Evolutionary conservation across 2,113 vertebrate genomes (phyloP), one percentile per base, ranked within the genome.

Genomic region (Notarius quadriscutis): DNA sequence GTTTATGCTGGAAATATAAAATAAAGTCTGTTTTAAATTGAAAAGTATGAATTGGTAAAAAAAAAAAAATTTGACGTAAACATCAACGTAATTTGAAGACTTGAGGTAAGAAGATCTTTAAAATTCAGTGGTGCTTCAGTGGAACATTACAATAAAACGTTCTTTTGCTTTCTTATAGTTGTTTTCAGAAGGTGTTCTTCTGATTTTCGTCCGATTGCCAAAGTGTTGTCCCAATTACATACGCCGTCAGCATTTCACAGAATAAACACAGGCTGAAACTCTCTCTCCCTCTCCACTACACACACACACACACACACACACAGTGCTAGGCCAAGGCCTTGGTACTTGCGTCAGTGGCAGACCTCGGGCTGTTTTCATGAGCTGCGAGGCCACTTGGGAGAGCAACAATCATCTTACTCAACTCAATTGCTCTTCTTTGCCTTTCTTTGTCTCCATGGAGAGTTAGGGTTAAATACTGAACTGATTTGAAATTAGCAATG

Each of bases 281-380:
- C 90, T 91, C 91, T 11, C 20, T 22, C 20, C 25, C 8, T 50
- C 67, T 41, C 34, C 34, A 41, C 34, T 41, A 5, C 58, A 20
- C 58, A 7, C 58, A 7, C 58, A 5, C 60, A 5, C 60, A 5
- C 60, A 10, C 60, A 22, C 22, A 27, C 92, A 93, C 85, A 71
- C 77, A 87, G 89, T 85, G 80, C 62, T 62, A 62, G 85, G 86
- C 89, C 87, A 83, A 57, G 18, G 58, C 89, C 91, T 92, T 92
- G 84, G 89, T 86, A 89, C 71, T 69, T 86, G 91, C 74, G 87
- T 90, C 83, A 91, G 86, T 83, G 88, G 74, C 89, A 93, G 90
- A 91, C 93, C 93, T 94, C 85, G 58, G 74, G 83, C 88, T 93
- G 94, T 94, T 81, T 93, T 92, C 63, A 69, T 84, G 91, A 93